Evolutionary conservation across 2,113 vertebrate species (phyloP).

Genomic region (Pardalotus punctatus): DNA sequence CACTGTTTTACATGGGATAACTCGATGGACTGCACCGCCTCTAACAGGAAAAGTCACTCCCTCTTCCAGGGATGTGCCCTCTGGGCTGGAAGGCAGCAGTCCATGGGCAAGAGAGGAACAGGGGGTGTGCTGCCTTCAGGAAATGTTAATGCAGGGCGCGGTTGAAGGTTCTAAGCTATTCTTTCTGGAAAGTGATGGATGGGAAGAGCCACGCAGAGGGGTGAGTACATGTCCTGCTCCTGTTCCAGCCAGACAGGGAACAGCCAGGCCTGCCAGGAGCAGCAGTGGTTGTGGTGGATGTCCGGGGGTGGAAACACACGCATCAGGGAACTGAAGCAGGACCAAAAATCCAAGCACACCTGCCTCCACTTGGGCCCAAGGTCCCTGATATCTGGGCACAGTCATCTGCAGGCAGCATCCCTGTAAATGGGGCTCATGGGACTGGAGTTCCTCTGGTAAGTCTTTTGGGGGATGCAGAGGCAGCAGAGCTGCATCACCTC

Average conservation of each 20-base stretch:
- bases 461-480: fast-evolving
- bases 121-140: not conserved
- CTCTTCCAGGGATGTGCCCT: not conserved
- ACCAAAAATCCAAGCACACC: not conserved
- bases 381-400: not conserved
- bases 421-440: not conserved
- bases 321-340: not conserved
- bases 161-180: not conserved
- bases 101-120: not conserved
- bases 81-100: not conserved
- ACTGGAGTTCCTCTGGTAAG: not conserved
- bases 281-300: not conserved
- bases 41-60: not conserved
- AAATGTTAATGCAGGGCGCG: not conserved
- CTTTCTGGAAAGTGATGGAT: not conserved
- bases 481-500: not conserved
- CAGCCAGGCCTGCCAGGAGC: not conserved
- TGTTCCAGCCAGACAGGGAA: slow-evolving; percentile 4
- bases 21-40: fast-evolving
- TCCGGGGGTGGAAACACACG: not conserved
- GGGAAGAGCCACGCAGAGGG: not conserved
- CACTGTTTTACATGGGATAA: not conserved
- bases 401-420: not conserved
- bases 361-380: not conserved
- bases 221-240: not conserved